Conservation (phyloP, 2,113 vertebrate species). For the Ammodytes dubius region DNA sequence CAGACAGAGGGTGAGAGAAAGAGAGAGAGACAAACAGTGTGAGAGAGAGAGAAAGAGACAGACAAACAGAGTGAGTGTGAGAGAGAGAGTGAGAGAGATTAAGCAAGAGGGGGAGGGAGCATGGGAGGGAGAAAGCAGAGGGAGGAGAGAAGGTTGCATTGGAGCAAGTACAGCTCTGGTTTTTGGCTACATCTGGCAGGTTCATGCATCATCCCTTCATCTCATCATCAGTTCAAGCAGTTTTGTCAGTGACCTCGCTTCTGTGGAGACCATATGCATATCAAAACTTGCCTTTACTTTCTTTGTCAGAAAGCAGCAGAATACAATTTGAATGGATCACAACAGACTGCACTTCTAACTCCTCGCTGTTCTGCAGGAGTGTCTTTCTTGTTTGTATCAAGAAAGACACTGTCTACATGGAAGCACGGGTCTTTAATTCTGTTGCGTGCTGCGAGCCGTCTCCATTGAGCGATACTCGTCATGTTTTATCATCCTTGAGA, state of each 20-base stretch:
- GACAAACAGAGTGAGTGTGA: slow-evolving; percentile 50
- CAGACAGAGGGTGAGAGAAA: slow-evolving; percentile 15
- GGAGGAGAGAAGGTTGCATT: slow-evolving; percentile 61
- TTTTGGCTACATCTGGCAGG: slow-evolving; percentile 71
- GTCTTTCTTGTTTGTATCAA: no score
- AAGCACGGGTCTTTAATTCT: slow-evolving; percentile 5
- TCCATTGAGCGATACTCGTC: background rate
- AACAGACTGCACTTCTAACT: background rate
- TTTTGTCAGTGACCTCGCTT: slow-evolving; percentile 48
- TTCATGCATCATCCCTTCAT: slow-evolving; percentile 65
- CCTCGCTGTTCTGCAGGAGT: background rate
- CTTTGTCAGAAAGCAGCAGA: slow-evolving; percentile 25
- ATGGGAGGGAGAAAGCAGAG: slow-evolving; percentile 32
- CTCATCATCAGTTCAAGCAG: slow-evolving; percentile 51
- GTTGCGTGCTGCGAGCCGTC: background rate
- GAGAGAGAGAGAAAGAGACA: slow-evolving; percentile 35
- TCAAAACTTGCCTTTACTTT: slow-evolving; percentile 9
- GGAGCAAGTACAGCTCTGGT: slow-evolving; percentile 74
- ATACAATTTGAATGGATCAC: slow-evolving; percentile 16
- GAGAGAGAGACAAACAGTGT: slow-evolving; percentile 47
- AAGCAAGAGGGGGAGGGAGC: slow-evolving; percentile 16
- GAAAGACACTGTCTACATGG: background rate
- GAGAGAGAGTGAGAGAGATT: slow-evolving; percentile 36
- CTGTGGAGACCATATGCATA: slow-evolving; percentile 45
- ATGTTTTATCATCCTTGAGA: slow-evolving; percentile 15